Conservation (phyloP, 1,140 invertebrate genomes). For the Brachionus paranguensis region DNA sequence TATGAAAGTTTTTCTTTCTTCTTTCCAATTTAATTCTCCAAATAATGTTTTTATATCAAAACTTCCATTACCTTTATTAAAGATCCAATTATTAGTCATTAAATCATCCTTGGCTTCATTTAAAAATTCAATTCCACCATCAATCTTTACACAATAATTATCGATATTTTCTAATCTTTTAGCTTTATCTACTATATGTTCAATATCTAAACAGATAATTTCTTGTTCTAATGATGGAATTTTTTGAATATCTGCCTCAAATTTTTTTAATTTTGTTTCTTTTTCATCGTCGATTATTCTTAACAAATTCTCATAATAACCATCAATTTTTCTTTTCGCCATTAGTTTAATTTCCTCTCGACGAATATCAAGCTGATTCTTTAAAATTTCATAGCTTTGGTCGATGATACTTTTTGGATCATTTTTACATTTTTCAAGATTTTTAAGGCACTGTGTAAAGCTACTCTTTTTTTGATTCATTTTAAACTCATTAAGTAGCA, state of each 20-base stretch:
- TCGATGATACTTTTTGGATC: background rate
- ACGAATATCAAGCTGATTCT: background rate
- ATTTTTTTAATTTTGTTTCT: background rate
- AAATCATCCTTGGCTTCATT: background rate
- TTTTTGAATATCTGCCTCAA: background rate
- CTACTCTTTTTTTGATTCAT: background rate
- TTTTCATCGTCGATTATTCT: background rate
- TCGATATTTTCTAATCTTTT: background rate
- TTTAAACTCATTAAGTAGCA: background rate
- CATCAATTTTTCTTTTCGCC: background rate
- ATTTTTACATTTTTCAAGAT: background rate
- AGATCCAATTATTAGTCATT: background rate
- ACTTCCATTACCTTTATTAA: background rate
- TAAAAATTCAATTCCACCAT: background rate
- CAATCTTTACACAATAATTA: background rate
- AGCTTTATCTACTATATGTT: background rate
- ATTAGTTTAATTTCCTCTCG: background rate
- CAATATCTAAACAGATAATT: background rate
- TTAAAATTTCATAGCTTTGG: background rate
- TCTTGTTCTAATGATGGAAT: background rate
- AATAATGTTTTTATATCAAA: background rate
- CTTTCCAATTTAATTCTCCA: background rate
- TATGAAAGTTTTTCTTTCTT: no score
- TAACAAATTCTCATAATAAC: background rate
- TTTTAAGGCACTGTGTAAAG: background rate